A percentile compares a stretch with the other conserved stretches of the same genome.
Conservation (phyloP, 2,888 invertebrate genomes). For the Eilema caniola region DNA sequence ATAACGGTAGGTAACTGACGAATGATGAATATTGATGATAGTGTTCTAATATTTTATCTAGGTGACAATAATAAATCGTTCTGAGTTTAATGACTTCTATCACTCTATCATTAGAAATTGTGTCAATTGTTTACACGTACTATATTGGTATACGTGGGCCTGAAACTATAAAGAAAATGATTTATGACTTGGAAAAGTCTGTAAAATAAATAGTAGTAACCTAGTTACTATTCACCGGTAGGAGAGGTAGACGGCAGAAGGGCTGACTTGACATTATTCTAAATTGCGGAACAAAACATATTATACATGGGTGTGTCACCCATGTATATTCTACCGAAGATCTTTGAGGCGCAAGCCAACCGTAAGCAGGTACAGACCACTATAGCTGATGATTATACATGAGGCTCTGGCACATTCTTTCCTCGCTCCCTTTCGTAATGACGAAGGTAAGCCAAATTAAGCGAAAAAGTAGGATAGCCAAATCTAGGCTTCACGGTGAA, state of each 20-base stretch:
- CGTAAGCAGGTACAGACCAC: too few relatives aligned
- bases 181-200: not conserved
- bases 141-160: not conserved
- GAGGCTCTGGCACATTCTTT: not conserved
- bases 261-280: too few relatives aligned
- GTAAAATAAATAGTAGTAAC: not conserved
- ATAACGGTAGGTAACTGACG: constrained; percentile 8
- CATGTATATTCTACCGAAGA: not conserved
- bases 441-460: not conserved
- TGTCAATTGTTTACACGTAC: not conserved
- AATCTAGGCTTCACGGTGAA: not conserved
- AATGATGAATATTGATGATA: constrained; percentile 8
- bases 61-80: constrained; percentile 13
- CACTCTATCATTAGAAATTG: not conserved
- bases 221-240: not conserved
- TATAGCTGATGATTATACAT: not conserved
- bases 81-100: constrained; percentile 13
- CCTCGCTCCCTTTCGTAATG: not conserved
- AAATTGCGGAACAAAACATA: too few relatives aligned
- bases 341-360: not conserved
- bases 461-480: not conserved
- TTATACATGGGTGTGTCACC: too few relatives aligned
- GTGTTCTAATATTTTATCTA: constrained; percentile 14
- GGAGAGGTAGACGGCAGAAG: too few relatives aligned
- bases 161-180: not conserved